phyloP scores from a whole-genome alignment of 2,888 invertebrate species.

The Eupithecia insigniata region DNA sequence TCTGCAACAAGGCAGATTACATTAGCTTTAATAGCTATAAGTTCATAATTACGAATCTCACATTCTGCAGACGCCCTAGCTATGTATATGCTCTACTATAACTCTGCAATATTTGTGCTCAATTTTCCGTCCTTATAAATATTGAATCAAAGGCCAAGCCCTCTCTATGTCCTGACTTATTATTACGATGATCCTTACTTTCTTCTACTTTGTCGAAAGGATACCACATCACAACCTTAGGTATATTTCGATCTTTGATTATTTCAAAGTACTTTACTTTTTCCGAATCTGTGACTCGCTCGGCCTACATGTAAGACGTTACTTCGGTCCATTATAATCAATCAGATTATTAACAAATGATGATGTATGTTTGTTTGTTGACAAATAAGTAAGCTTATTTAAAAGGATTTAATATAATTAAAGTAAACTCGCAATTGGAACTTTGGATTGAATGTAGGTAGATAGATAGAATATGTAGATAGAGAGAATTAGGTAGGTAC shows the following conservation, averaged over 20 bases:
- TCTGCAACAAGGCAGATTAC: constrained; percentile 54
- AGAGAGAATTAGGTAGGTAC: neutral
- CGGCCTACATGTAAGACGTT: no score
- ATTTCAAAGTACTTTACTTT: neutral
- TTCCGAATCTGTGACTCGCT: neutral
- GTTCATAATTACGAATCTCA: neutral
- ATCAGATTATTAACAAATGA: no score
- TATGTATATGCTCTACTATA: no score
- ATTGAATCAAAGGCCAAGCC: neutral
- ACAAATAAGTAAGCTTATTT: no score
- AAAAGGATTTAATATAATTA: no score
- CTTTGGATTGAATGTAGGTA: neutral
- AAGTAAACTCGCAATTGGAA: neutral
- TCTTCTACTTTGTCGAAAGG: neutral
- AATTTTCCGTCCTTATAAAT: neutral
- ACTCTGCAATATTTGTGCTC: neutral
- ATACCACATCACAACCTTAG: no score
- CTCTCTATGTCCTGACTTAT: neutral
- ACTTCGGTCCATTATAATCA: no score
- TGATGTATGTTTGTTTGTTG: neutral
- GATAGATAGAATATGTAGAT: no score
- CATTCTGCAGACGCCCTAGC: neutral
- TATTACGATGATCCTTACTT: neutral
- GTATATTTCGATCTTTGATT: no score
- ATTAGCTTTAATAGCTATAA: neutral